Evolutionary conservation across 2,888 invertebrate genomes (phyloP), one percentile per base, ranked within the genome.

Genomic region (Eupithecia subfuscata): DNA sequence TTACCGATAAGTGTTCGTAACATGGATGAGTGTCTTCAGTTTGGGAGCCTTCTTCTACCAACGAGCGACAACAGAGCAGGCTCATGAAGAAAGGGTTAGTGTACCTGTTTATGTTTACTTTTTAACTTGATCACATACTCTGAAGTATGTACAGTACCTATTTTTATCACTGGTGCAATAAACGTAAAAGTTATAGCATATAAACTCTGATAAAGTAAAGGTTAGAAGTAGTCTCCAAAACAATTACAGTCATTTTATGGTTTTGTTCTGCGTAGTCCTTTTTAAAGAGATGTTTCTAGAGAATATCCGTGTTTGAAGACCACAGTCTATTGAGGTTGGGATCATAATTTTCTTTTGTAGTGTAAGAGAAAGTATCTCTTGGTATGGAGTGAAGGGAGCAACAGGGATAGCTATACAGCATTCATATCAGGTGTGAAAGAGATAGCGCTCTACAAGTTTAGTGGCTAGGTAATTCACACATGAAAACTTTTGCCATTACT

Each of bases 71-170:
- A 90, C 90, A 90, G 90, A 92, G 92, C 88, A 91, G 94, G 93
- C 94, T 94, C 94, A 95, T 95, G 95, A 95, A 94, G 94, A 94
- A 94, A 92, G 94, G 95, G 95, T 94, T 91, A 93, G 94, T 95
- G 92, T 90, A 88, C 89, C 90, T 93, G 92, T 93, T 91, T 92
- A 90, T 91, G 91, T 91, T 91, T 91, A 91, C 91, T 87, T 87
- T 84, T 69, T 82, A 80, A 79, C 75, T 82, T 81, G 76, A 83
- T 82, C 78, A 82, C 81, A 82, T 80, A 73, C 85, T 81, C 83
- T 79, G 80, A 81, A 83, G 82, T 85, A 77, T 77, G 79, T 84
- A 81, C 82, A 83, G 83, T 81, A 81, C 79, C 83, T 89, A 86
- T 86, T 85, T 84, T 82, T 85, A 88, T 84, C 82, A 83, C 81